These are phyloP conservation scores for Drosophila mayaguana DNA, from an alignment of 2,888 invertebrate genomes.

Conservation along the genomic window DNA sequence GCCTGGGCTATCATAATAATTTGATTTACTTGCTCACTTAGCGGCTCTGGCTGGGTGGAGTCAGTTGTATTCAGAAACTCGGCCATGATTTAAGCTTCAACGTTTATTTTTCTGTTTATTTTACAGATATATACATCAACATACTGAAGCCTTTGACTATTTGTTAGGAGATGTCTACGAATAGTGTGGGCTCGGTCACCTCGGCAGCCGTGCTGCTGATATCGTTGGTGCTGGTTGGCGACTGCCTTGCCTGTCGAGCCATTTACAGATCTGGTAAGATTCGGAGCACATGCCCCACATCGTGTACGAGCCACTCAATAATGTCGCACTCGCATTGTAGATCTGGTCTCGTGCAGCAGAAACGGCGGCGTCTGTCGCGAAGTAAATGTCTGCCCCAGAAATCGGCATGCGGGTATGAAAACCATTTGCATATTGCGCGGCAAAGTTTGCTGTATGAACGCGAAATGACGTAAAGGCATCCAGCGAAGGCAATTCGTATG, in stretches of 20 bases:
- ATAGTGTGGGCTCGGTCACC: background rate
- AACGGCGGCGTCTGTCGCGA: constrained; percentile 28
- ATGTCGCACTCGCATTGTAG: background rate
- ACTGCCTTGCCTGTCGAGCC: constrained; percentile 11
- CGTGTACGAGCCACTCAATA: background rate
- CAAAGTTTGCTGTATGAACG: constrained; percentile 25
- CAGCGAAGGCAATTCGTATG: too few relatives aligned
- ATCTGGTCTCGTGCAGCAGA: constrained; percentile 6
- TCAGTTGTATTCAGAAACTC: constrained; percentile 1
- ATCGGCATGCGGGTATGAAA: background rate
- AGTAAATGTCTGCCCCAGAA: background rate
- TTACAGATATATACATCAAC: background rate
- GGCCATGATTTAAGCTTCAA: constrained; percentile 33
- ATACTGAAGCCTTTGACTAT: background rate
- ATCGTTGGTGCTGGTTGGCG: constrained; percentile 12
- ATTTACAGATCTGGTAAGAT: constrained; percentile 10
- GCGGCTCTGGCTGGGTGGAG: constrained; percentile 8
- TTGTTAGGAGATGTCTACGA: background rate
- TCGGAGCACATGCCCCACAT: background rate
- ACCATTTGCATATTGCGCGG: constrained; percentile 20
- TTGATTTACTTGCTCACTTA: constrained; percentile 69
- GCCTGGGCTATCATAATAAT: constrained; percentile 60
- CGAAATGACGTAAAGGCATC: background rate
- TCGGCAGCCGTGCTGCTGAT: constrained; percentile 15
- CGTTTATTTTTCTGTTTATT: background rate